Base-by-base conservation (phyloP, 1,140 invertebrate species). In the Dendroctonus valens region DNA sequence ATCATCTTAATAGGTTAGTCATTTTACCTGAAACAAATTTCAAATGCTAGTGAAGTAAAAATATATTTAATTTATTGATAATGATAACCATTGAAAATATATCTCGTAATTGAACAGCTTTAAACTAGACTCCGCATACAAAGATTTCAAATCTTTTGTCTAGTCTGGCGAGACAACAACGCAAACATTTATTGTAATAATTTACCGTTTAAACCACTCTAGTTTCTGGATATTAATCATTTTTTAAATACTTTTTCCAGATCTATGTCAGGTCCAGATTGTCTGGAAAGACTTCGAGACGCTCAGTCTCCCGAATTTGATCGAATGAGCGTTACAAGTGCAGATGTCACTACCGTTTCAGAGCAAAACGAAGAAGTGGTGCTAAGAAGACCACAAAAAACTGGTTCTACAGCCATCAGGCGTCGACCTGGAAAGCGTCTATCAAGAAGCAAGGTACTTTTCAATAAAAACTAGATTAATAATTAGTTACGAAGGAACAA, bases 191-290 rank as follows among this genome's bases (percentile, higher is more conserved):
- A 26, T 26, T 26, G 26, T 26, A 26, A 26, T 26, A 26, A 26
- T 55, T 55, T 15, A 37, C 9, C 3, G n/a, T 52, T 52, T 52
- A n/a, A n/a, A n/a, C n/a, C n/a, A n/a, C n/a, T n/a, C n/a, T 37
- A 38, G 7, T 15, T 50, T 38, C 72, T n/a, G 65, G 73, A 39
- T 73, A 68, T 12, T 73, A 72, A n/a, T 57, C 7, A 68, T 52
- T 15, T 65, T 69, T 61, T 59, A 74, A 77, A 73, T 78, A 74
- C n/a, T 37, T 7, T 37, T 39, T 49, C 4, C 26, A 82, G 86
- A 41, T 88, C 86, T 0, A 83, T 86, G 77, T 87, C 86, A 7
- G 87, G 86, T n/a, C 86, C 86, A 11, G 86, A 87, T 71, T 87
- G 85, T 71, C 79, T 87, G 41, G 84, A 84, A 46, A 59, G 77